Evolutionary conservation across 2,888 invertebrate species (phyloP).

Genomic region (Geophilus truncorum): DNA sequence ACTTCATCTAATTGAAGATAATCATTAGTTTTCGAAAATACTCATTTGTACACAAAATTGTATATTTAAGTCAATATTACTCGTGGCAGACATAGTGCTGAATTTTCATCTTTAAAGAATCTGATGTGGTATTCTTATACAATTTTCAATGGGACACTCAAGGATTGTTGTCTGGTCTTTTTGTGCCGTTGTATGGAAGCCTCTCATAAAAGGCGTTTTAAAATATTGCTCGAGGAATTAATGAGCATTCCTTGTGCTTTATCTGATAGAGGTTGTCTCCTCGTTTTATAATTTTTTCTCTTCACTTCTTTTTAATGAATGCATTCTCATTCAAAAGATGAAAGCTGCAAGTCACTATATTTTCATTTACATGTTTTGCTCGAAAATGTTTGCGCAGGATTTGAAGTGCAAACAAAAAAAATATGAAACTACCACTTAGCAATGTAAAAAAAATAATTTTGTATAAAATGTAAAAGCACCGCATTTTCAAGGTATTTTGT

Average conservation of each 20-base stretch:
- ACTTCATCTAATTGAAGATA: no score
- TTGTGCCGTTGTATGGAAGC: neutral
- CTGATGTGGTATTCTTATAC: neutral
- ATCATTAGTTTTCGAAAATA: no score
- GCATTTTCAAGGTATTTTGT: no score
- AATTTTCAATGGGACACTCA: neutral
- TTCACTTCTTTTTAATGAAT: neutral
- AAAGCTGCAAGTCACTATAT: slow-evolving; percentile 2
- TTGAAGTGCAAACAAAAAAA: neutral
- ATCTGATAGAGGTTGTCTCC: neutral
- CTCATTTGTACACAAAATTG: no score
- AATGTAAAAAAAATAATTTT: neutral
- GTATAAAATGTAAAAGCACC: no score
- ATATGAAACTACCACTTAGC: neutral
- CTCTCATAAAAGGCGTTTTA: neutral
- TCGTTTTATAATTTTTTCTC: neutral
- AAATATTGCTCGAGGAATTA: neutral
- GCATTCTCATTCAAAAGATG: neutral
- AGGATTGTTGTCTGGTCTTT: neutral
- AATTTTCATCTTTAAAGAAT: neutral
- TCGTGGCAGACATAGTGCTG: no score
- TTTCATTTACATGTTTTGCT: neutral
- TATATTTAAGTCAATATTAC: no score
- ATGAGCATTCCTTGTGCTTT: slow-evolving; percentile 20
- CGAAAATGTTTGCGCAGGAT: neutral